These are phyloP conservation scores for Sitodiplosis mosellana DNA, from an alignment of 1,140 invertebrate genomes.

Conservation along the genomic window DNA sequence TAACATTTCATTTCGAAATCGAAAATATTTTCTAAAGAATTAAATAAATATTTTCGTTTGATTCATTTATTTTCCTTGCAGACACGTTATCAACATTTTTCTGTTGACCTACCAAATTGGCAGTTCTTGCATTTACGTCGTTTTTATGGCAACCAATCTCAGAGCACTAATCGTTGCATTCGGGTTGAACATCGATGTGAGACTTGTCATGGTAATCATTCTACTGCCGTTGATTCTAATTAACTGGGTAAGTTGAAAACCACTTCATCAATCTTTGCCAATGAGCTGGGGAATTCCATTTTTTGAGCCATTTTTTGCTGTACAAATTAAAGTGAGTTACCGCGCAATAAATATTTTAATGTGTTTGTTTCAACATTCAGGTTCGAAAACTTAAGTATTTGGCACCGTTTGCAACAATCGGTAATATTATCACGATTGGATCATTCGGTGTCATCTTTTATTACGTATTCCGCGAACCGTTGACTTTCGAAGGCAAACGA, in stretches of 20 bases:
- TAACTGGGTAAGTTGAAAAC: slow-evolving; percentile 32
- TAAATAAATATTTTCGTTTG: too few relatives aligned
- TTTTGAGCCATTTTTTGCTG: too few relatives aligned
- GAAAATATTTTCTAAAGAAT: too few relatives aligned
- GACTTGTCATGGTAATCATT: slow-evolving; percentile 35
- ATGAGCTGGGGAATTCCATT: too few relatives aligned
- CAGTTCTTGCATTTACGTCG: slow-evolving; percentile 74
- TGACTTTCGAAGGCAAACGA: slow-evolving; percentile 24
- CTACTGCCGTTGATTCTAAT: slow-evolving; percentile 47
- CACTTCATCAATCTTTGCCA: too few relatives aligned
- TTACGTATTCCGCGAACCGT: slow-evolving; percentile 43
- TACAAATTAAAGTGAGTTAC: too few relatives aligned
- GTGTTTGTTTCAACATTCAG: neutral
- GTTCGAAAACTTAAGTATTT: slow-evolving; percentile 47
- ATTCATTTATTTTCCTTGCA: too few relatives aligned
- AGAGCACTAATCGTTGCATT: slow-evolving; percentile 35
- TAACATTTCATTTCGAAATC: too few relatives aligned
- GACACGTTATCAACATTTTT: slow-evolving; percentile 43
- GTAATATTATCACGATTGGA: slow-evolving; percentile 42
- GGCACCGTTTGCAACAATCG: slow-evolving; percentile 53
- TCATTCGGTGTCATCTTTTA: slow-evolving; percentile 48
- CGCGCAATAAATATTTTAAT: too few relatives aligned
- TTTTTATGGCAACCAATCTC: slow-evolving; percentile 62
- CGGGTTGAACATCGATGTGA: slow-evolving; percentile 20
- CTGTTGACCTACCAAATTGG: slow-evolving; percentile 69